These are phyloP conservation scores for Mesocentrotus franciscanus DNA, from an alignment of 53 echinoderm and acorn worm species.

Conservation along the genomic window DNA sequence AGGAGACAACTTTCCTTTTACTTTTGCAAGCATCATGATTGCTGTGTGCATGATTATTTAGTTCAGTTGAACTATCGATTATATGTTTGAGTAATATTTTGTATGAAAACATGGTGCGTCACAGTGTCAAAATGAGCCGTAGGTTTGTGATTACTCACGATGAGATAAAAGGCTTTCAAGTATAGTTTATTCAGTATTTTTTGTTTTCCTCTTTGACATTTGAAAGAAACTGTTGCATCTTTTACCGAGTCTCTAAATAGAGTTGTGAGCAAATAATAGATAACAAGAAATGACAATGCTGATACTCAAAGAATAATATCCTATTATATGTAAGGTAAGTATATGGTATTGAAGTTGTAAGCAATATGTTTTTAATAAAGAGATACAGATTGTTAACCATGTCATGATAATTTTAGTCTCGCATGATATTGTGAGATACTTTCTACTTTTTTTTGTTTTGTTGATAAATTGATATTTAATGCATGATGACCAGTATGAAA, in stretches of 20 bases:
- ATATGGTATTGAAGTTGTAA: neutral
- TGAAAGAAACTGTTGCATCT: neutral
- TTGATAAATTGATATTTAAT: too few relatives aligned
- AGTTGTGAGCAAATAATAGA: neutral
- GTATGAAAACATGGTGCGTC: too few relatives aligned
- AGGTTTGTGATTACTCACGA: too few relatives aligned
- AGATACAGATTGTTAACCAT: too few relatives aligned
- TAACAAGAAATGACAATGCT: neutral
- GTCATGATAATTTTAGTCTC: too few relatives aligned
- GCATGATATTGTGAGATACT: too few relatives aligned
- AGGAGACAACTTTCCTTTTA: neutral
- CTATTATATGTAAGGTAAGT: neutral
- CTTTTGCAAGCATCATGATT: slow-evolving; percentile 11
- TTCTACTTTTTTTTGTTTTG: too few relatives aligned
- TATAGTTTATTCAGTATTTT: too few relatives aligned
- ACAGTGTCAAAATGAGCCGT: too few relatives aligned
- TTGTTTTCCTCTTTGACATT: too few relatives aligned
- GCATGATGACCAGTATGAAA: neutral
- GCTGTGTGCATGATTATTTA: slow-evolving; percentile 15
- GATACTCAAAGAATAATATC: neutral
- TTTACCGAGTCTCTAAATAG: neutral
- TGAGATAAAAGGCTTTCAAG: too few relatives aligned
- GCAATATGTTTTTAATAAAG: too few relatives aligned
- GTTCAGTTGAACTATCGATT: neutral
- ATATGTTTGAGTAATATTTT: neutral